Evolutionary conservation across 2,888 invertebrate species (phyloP), one percentile per base, ranked within the genome.

Genomic region (Nomada goodeniana): DNA sequence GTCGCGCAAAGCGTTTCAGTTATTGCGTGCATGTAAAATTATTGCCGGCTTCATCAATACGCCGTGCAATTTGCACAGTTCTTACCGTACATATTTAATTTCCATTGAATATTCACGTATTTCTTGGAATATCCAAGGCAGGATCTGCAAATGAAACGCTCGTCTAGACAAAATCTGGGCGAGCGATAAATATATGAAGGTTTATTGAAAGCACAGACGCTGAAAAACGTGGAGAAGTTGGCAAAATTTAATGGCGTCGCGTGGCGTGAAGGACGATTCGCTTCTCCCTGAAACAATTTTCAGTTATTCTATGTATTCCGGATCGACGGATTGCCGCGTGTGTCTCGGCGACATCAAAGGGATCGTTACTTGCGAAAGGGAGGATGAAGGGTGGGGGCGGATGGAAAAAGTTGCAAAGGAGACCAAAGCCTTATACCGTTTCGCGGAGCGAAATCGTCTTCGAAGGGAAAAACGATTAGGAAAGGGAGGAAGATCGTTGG

Each of bases 401-500:
- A 11, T 4, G 59, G 64, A 72, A 60, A 36, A 72, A 64, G 68
- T 76, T 64, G 61, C 61, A 70, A 63, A 75, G 75, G 59, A 67
- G 65, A 61, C 57, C 60, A 69, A 61, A 61, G 76, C 75, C 79
- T 71, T 78, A 60, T 80, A 75, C 65, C 81, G 71, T 82, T 80
- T 80, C 64, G 59, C 69, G 61, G 73, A 67, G 57, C 73, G 59
- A 77, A 83, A 86, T 86, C 68, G 82, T 80, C 82, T 75, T 60
- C 68, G 82, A 74, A 61, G 71, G 78, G 77, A 74, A 78, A 78
- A 84, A 79, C 82, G 84, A 80, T 86, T 84, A 79, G 80, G 82
- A 78, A 76, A 64, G 74, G 70, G 57, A 65, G 76, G 36, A 26
- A 53, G 63, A 69, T 73, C 76, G 67, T 67, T 52, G 71, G 61